Evolutionary conservation across 2,113 vertebrate species (phyloP).

Genomic region (Oreochromis tanganicae): DNA sequence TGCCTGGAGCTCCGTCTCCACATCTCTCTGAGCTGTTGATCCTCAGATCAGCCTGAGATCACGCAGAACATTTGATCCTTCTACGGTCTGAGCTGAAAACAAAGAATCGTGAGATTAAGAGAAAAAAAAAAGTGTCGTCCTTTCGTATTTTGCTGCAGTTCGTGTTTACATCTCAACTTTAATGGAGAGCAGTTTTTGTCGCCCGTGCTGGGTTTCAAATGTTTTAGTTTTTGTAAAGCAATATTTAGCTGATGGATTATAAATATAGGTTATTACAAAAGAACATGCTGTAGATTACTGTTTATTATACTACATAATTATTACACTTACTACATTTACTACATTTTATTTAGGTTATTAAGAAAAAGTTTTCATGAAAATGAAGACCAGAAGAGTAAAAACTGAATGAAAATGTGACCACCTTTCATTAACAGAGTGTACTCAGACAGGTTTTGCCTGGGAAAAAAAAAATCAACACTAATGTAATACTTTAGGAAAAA

Average conservation of each 20-base stretch:
- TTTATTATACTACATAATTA: background rate
- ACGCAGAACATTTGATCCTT: background rate
- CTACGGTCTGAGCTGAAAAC: background rate
- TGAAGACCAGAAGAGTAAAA: background rate
- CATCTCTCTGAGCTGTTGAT: background rate
- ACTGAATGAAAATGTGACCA: rapidly evolving
- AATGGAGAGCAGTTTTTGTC: background rate
- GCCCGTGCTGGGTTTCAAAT: rapidly evolving
- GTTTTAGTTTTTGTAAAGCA: background rate
- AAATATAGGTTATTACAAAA: background rate
- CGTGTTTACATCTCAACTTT: background rate
- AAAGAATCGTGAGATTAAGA: background rate
- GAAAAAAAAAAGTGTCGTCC: background rate
- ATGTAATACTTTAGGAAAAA: background rate
- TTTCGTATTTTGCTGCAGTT: background rate
- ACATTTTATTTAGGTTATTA: background rate
- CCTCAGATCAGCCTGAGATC: background rate
- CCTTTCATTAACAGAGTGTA: background rate
- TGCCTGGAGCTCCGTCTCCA: background rate
- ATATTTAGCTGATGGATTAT: background rate
- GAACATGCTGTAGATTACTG: no score
- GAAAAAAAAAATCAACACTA: rapidly evolving
- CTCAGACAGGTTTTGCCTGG: background rate
- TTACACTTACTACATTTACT: no score
- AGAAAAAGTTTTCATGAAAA: background rate